Evolutionary conservation across 2,797 vertebrate species (phyloP), one percentile per base, ranked within the genome.

Genomic region (Lutjanus campechanus): DNA sequence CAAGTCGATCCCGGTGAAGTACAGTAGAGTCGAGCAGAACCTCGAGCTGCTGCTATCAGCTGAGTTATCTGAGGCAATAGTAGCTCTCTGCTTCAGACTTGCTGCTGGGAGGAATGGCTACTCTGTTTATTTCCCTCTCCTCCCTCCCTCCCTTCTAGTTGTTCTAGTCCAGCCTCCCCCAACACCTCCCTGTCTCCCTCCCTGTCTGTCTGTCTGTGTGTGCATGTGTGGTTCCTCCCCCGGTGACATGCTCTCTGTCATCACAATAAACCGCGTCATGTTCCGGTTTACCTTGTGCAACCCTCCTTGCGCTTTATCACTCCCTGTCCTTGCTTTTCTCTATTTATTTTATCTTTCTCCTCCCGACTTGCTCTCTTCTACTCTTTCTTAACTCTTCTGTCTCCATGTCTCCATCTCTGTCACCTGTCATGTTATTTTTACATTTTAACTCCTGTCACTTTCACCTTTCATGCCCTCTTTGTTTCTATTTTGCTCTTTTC

Each of bases 71-170:
- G 64, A 72, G 70, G 70, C 10, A 50, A 25, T 17, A 51, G 59
- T 20, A 51, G 82, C 81, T 68, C 36, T 65, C 70, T 60, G 81
- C 64, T 64, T 86, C 79, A 40, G 72, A 85, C 87, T 88, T 85
- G 66, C 83, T 88, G 86, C 80, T 72, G 77, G 74, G 54, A 84
- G 81, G 81, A 82, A 73, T 5, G 19, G 72, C 77, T 53, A 47
- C 81, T 71, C 81, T 77, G 79, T 84, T 88, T 88, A 89, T 88
- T 58, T 62, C 65, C 56, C 71, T 50, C 63, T 11, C 49, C 62
- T 16, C 72, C 16, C 69, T 44, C 66, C 73, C 87, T 87, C 85
- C 47, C 75, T 76, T 66, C 73, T 40, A 43, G 72, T 61, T 69
- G 79, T 62, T 84, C 73, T 65, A 36, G 10, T 46, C 75, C 79